Evolutionary conservation across 2,113 vertebrate genomes (phyloP).

Genomic region (Tychaedon coryphoeus): DNA sequence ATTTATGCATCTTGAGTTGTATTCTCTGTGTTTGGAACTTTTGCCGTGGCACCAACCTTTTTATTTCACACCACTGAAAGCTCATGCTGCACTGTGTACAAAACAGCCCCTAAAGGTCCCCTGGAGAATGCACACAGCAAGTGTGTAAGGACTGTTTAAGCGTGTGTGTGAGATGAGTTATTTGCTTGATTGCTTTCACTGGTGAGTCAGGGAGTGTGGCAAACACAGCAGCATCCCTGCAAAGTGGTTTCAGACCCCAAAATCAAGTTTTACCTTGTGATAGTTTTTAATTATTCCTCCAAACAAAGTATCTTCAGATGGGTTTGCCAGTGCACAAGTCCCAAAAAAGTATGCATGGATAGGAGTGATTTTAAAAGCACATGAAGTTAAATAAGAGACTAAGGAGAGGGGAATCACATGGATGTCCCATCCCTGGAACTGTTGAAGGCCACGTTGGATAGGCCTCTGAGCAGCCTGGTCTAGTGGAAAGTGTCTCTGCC

Average conservation of each 20-base stretch:
- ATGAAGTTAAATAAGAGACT: neutral
- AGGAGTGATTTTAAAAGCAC: neutral
- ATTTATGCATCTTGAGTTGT: neutral
- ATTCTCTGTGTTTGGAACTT: neutral
- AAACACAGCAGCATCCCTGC: neutral
- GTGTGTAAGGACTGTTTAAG: neutral
- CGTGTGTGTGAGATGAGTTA: neutral
- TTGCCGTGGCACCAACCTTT: neutral
- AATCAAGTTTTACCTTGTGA: neutral
- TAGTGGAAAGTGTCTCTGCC: neutral
- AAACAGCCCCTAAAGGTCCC: neutral
- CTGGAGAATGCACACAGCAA: neutral
- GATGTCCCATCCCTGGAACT: neutral
- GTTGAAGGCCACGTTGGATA: neutral
- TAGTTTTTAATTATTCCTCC: neutral
- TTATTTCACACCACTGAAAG: conserved; percentile 21
- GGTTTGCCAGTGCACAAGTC: neutral
- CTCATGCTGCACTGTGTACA: neutral
- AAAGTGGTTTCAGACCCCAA: neutral
- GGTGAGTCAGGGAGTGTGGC: neutral
- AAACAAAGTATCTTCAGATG: neutral
- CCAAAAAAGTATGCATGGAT: neutral
- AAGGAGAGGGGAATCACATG: neutral
- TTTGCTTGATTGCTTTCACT: neutral
- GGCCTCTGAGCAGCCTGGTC: neutral